Percentiles rank a stretch among this genome's conserved stretches.
Conservation (phyloP, 2,113 vertebrate species). For the Otis tarda region DNA sequence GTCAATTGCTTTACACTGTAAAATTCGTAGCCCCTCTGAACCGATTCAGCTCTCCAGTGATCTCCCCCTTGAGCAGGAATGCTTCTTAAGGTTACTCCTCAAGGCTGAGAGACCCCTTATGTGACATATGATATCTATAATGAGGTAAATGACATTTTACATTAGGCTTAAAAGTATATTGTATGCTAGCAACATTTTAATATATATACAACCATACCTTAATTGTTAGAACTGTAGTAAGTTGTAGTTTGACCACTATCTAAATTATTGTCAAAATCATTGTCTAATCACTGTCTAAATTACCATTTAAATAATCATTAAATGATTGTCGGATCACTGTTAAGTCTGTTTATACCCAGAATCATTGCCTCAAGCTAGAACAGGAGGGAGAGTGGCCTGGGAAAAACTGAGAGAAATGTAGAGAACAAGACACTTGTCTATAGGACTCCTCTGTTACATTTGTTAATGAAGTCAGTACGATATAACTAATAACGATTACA, state of each 20-base stretch:
- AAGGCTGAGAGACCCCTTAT: not conserved
- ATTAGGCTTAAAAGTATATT: not conserved
- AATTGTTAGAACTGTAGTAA: not conserved
- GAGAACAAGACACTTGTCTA: not conserved
- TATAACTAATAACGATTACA: not conserved
- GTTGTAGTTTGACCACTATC: not conserved
- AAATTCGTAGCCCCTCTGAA: not conserved
- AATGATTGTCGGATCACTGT: not conserved
- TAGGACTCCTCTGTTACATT: not conserved
- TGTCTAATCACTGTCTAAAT: not conserved
- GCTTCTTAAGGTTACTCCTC: not conserved
- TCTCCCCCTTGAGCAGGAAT: accelerated
- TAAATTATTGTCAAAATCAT: not conserved
- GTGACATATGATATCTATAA: not conserved
- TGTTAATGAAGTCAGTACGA: not conserved
- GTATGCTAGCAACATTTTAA: not conserved
- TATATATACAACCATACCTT: not conserved
- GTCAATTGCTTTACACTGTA: not conserved
- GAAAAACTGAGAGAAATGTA: not conserved
- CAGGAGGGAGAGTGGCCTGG: not conserved
- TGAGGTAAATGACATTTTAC: not conserved
- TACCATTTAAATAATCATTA: not conserved
- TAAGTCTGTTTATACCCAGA: not conserved
- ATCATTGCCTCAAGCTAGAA: not conserved
- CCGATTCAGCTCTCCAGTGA: not conserved